Evolutionary conservation across 2,113 vertebrate species (phyloP).

Genomic region (Piprites chloris): DNA sequence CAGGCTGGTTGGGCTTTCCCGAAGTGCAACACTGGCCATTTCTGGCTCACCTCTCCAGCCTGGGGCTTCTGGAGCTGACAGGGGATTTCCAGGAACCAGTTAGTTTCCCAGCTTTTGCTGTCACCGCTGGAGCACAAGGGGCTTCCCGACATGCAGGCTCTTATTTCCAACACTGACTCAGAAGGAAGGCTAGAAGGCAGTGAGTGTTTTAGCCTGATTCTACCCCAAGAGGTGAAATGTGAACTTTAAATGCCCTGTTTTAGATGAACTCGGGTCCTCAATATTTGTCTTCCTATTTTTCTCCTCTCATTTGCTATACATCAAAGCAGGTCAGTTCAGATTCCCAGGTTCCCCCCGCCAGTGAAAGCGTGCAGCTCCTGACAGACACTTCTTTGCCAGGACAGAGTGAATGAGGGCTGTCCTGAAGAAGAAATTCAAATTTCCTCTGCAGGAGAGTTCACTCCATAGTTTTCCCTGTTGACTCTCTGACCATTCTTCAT

Average conservation of each 20-base stretch:
- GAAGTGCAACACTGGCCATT: background rate
- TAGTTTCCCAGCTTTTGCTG: background rate
- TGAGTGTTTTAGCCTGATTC: background rate
- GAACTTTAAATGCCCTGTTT: background rate
- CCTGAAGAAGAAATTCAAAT: background rate
- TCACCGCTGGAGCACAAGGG: background rate
- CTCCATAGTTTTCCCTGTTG: background rate
- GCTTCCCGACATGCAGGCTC: background rate
- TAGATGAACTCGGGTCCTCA: background rate
- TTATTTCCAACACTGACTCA: background rate
- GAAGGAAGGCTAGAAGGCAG: background rate
- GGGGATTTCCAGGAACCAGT: conserved; percentile 24
- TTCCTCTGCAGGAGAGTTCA: background rate
- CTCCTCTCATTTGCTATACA: background rate
- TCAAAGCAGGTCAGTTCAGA: background rate
- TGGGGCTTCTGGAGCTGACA: background rate
- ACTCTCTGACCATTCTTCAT: background rate
- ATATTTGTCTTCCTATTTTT: background rate
- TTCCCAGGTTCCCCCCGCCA: background rate
- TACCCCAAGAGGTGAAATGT: background rate
- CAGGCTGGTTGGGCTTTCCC: background rate
- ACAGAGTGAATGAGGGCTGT: background rate
- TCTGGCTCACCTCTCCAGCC: background rate
- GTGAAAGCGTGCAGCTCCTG: background rate
- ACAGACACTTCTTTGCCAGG: background rate